Percentiles rank a stretch among this genome's conserved stretches.
phyloP scores from a whole-genome alignment of 2,888 invertebrate genomes.

The Aleiodes alternator region DNA sequence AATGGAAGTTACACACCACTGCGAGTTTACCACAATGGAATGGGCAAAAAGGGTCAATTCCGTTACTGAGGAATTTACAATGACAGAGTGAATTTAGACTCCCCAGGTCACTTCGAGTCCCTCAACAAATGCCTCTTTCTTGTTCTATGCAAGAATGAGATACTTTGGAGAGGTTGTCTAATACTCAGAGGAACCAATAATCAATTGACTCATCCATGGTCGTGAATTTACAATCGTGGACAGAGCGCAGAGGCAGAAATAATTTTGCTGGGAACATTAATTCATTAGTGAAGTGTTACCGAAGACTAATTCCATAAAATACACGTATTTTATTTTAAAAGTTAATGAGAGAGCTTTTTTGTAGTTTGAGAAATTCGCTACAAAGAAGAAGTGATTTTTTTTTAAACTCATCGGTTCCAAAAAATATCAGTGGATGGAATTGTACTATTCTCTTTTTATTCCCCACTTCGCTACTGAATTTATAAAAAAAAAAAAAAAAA shows the following conservation, averaged over 20 bases:
- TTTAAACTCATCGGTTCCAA: not conserved
- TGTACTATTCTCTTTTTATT: not conserved
- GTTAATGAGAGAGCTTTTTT: no score
- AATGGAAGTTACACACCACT: conserved; percentile 87
- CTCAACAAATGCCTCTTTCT: conserved; percentile 21
- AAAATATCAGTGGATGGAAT: no score
- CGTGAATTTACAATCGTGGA: conserved; percentile 2
- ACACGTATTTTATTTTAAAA: no score
- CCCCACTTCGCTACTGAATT: not conserved
- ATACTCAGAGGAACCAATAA: conserved; percentile 2
- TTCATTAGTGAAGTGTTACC: no score
- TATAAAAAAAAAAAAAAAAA: conserved; percentile 6
- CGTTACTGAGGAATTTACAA: conserved; percentile 79
- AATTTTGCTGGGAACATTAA: not conserved
- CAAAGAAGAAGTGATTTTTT: not conserved
- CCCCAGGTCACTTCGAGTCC: conserved; percentile 12
- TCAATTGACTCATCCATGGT: conserved; percentile 8
- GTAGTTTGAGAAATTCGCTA: no score
- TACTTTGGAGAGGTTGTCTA: conserved; percentile 4
- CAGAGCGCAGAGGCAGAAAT: conserved; percentile 8
- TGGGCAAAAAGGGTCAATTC: conserved; percentile 88
- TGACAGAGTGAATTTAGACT: not conserved
- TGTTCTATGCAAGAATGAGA: conserved; percentile 26
- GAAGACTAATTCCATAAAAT: no score
- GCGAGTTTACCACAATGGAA: conserved; percentile 88